phyloP scores from a whole-genome alignment of 2,113 vertebrate species.

The Elanus axillaris region DNA sequence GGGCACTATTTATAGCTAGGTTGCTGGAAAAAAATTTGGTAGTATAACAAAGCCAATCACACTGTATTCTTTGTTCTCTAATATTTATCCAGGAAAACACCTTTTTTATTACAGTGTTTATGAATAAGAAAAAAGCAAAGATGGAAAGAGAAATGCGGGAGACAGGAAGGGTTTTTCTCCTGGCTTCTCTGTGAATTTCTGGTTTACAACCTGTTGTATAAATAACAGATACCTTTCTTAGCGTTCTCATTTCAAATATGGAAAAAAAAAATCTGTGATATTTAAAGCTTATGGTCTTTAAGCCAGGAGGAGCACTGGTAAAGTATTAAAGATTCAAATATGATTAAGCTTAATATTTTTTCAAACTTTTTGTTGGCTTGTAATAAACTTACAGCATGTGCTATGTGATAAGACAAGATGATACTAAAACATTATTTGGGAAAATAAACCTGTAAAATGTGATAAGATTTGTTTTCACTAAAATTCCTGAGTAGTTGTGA shows the following conservation, averaged over 20 bases:
- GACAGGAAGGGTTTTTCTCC: neutral
- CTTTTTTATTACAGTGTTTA: neutral
- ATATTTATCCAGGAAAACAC: neutral
- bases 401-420: conserved; percentile 29
- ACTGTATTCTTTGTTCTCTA: neutral
- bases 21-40: neutral
- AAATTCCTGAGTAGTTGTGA: neutral
- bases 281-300: conserved; percentile 57
- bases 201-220: conserved; percentile 17
- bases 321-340: conserved; percentile 59
- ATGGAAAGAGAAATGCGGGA: neutral
- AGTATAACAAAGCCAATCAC: neutral
- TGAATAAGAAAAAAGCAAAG: neutral
- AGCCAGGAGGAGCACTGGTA: conserved; percentile 9
- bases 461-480: conserved; percentile 18
- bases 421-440: conserved; percentile 14
- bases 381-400: conserved; percentile 48
- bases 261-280: neutral
- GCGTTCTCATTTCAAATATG: conserved; percentile 20
- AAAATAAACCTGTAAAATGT: conserved; percentile 1
- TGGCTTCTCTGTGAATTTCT: neutral
- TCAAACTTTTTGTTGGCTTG: conserved; percentile 37
- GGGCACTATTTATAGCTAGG: neutral
- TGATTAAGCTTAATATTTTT: conserved; percentile 48
- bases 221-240: conserved; percentile 22